A percentile compares a stretch with the other conserved stretches of the same genome.
phyloP scores from a whole-genome alignment of 1,140 invertebrate genomes.

The Platyscapa corneri region DNA sequence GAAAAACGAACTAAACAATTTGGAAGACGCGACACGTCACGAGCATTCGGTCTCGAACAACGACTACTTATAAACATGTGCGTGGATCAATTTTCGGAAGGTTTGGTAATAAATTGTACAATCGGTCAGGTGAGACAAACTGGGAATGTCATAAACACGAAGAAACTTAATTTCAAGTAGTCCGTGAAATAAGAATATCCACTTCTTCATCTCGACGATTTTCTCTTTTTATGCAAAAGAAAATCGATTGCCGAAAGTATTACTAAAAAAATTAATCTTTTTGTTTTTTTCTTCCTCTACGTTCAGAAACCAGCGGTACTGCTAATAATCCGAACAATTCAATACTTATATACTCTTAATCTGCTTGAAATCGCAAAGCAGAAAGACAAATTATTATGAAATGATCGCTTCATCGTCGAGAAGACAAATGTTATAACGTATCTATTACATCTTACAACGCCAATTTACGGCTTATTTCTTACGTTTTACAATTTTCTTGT shows the following conservation, averaged over 20 bases:
- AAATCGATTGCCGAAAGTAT: conserved; percentile 37
- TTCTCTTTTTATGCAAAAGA: conserved; percentile 22
- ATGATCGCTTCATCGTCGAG: conserved; percentile 45
- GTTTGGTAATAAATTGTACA: conserved; percentile 50
- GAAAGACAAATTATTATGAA: conserved; percentile 47
- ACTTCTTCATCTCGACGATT: conserved; percentile 43
- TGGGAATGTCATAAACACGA: conserved; percentile 45
- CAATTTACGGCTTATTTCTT: conserved; percentile 40
- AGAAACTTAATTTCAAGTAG: conserved; percentile 33
- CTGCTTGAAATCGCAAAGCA: conserved; percentile 49
- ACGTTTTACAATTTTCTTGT: conserved; percentile 51
- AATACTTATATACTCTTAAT: conserved; percentile 38
- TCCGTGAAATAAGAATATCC: conserved; percentile 38
- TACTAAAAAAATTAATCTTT: conserved; percentile 27
- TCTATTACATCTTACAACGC: conserved; percentile 50
- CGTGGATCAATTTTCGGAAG: conserved; percentile 48
- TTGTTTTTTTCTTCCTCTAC: neutral
- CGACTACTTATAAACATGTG: conserved; percentile 52
- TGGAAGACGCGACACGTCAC: conserved; percentile 60
- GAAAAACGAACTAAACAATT: conserved; percentile 49
- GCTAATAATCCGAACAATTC: conserved; percentile 30
- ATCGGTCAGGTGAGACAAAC: conserved; percentile 42
- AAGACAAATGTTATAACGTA: conserved; percentile 52
- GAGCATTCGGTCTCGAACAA: conserved; percentile 53
- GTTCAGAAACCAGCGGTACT: conserved; percentile 14